Conservation (phyloP, 2,113 vertebrate genomes). For the Callionymus lyra region DNA sequence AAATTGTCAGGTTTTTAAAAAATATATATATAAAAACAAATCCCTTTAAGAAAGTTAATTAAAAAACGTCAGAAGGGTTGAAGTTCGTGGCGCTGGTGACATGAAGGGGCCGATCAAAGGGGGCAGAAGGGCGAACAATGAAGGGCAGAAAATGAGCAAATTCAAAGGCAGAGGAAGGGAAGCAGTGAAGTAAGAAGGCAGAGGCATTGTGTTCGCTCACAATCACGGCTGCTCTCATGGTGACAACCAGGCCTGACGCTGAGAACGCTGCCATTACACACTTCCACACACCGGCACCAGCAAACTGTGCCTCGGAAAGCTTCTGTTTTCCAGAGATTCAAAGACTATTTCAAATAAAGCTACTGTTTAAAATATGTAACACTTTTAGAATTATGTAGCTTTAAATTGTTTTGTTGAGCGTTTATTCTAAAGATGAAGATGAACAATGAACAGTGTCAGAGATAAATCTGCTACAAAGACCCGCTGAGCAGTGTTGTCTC, state of each 20-base stretch:
- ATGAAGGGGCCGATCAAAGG: slow-evolving; percentile 43
- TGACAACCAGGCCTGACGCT: slow-evolving; percentile 13
- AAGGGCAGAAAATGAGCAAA: slow-evolving; percentile 68
- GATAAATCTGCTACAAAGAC: slow-evolving; percentile 31
- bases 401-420: too few species aligned
- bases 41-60: not conserved
- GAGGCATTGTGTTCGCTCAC: slow-evolving; percentile 59
- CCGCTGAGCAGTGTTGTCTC: slow-evolving; percentile 11
- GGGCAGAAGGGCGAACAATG: slow-evolving; percentile 37
- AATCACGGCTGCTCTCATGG: slow-evolving; percentile 40
- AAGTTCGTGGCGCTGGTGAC: slow-evolving; percentile 20
- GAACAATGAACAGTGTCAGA: slow-evolving; percentile 26
- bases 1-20: not conserved
- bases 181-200: slow-evolving; percentile 62
- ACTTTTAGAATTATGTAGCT: too few species aligned
- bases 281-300: slow-evolving; percentile 6
- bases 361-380: too few species aligned
- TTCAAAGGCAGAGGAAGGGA: slow-evolving; percentile 65
- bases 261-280: slow-evolving; percentile 14
- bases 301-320: not conserved
- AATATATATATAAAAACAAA: not conserved
- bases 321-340: not conserved
- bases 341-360: too few species aligned
- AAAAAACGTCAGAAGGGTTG: slow-evolving; percentile 13
- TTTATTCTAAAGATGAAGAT: slow-evolving; percentile 4